These are phyloP conservation scores for Elymnias hypermnestra DNA, from an alignment of 1,140 invertebrate species.

Conservation along the genomic window DNA sequence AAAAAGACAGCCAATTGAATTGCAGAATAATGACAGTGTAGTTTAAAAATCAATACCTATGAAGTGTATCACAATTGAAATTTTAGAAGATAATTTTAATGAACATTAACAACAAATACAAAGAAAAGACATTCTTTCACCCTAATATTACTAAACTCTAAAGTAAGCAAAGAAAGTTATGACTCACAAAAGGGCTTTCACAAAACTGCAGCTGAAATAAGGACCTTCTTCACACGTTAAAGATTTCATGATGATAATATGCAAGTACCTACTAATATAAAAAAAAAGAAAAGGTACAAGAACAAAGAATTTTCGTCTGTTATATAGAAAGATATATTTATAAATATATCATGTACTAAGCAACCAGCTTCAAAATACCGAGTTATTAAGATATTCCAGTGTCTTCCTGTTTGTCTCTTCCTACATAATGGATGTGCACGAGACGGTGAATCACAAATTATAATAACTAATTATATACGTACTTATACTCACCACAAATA, in stretches of 20 bases:
- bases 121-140: not conserved
- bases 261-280: not conserved
- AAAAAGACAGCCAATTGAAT: no score
- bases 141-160: no score
- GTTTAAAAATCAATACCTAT: no score
- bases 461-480: slow-evolving; percentile 27
- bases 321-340: not conserved
- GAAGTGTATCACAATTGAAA: no score
- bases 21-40: no score
- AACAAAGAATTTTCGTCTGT: not conserved
- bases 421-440: slow-evolving; percentile 26
- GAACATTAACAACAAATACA: not conserved
- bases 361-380: slow-evolving; percentile 11
- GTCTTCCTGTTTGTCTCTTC: slow-evolving; percentile 29
- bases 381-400: slow-evolving; percentile 19
- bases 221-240: not conserved
- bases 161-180: slow-evolving; percentile 3
- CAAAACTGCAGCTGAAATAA: not conserved
- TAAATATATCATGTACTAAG: slow-evolving; percentile 10
- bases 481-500: slow-evolving; percentile 53
- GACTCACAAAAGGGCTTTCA: slow-evolving; percentile 1
- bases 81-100: no score
- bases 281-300: not conserved
- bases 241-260: not conserved
- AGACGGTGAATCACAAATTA: slow-evolving; percentile 33